Percentiles rank a stretch among this genome's conserved stretches.
These are phyloP conservation scores for Neodiprion fabricii DNA, from an alignment of 1,140 invertebrate genomes.

Conservation along the genomic window DNA sequence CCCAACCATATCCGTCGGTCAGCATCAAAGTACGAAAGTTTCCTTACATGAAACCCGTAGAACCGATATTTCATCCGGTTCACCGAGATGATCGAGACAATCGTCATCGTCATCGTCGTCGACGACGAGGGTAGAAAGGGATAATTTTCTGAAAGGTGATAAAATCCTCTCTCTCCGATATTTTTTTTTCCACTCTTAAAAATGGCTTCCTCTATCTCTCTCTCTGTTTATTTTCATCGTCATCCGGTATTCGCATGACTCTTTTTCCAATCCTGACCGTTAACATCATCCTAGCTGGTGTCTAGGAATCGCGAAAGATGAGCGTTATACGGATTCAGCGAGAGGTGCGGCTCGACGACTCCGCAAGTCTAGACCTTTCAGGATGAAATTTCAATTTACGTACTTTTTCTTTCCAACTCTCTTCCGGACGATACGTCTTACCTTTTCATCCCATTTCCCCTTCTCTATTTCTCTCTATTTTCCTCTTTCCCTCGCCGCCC, in stretches of 20 bases:
- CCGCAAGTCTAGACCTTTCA: not conserved
- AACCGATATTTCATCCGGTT: not conserved
- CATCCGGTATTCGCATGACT: too few species aligned
- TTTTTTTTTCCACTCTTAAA: too few species aligned
- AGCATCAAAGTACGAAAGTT: not conserved
- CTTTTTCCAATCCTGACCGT: too few species aligned
- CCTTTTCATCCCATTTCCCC: not conserved
- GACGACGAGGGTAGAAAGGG: too few species aligned
- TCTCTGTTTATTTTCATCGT: too few species aligned
- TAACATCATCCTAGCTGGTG: too few species aligned
- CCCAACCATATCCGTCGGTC: not conserved
- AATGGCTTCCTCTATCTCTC: too few species aligned
- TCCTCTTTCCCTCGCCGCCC: not conserved
- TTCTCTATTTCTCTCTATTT: not conserved
- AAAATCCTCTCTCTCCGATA: too few species aligned
- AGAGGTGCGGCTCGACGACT: not conserved
- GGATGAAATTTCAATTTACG: slow-evolving; percentile 7
- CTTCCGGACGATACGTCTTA: slow-evolving; percentile 1
- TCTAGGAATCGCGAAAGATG: too few species aligned
- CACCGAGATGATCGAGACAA: not conserved
- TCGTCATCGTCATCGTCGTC: too few species aligned
- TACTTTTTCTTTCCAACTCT: not conserved
- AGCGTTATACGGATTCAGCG: too few species aligned
- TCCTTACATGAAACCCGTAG: not conserved
- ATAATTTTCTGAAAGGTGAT: too few species aligned